These are phyloP conservation scores for Aeoliscus strigatus DNA, from an alignment of 2,797 vertebrate genomes.

Conservation along the genomic window DNA sequence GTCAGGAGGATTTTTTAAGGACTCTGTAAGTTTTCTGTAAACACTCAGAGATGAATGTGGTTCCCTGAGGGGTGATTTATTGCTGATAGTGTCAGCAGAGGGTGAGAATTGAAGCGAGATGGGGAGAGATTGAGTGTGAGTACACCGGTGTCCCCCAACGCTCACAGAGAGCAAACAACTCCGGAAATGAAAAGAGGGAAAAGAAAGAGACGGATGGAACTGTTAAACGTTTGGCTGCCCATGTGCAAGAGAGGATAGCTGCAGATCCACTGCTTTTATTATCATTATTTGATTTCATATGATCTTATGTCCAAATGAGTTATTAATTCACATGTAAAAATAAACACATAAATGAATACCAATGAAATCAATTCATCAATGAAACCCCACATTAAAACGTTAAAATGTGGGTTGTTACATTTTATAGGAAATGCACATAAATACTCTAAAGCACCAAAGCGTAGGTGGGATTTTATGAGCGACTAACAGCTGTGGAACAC, in stretches of 20 bases:
- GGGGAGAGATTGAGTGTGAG: conserved; percentile 15
- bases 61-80: conserved; percentile 41
- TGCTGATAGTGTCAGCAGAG: conserved; percentile 25
- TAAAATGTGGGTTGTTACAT: too few relatives aligned
- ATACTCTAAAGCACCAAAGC: too few relatives aligned
- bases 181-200: conserved; percentile 10
- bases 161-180: conserved; percentile 37
- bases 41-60: conserved; percentile 49
- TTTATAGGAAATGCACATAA: too few relatives aligned
- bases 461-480: too few relatives aligned
- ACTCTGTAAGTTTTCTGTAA: conserved; percentile 67
- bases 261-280: background rate
- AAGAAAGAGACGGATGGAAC: conserved; percentile 12
- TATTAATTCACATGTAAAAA: too few relatives aligned
- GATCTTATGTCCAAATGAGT: too few relatives aligned
- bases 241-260: conserved; percentile 3
- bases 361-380: too few relatives aligned
- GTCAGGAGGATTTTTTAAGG: conserved; percentile 45
- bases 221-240: conserved; percentile 15
- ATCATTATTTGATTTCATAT: too few relatives aligned
- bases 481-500: conserved; percentile 35
- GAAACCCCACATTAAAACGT: too few relatives aligned
- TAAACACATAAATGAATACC: too few relatives aligned
- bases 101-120: conserved; percentile 40
- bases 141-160: conserved; percentile 46